A percentile compares a stretch with the other conserved stretches of the same genome.
phyloP scores from a whole-genome alignment of 2,888 invertebrate species.

The Gymnosoma rotundatum region DNA sequence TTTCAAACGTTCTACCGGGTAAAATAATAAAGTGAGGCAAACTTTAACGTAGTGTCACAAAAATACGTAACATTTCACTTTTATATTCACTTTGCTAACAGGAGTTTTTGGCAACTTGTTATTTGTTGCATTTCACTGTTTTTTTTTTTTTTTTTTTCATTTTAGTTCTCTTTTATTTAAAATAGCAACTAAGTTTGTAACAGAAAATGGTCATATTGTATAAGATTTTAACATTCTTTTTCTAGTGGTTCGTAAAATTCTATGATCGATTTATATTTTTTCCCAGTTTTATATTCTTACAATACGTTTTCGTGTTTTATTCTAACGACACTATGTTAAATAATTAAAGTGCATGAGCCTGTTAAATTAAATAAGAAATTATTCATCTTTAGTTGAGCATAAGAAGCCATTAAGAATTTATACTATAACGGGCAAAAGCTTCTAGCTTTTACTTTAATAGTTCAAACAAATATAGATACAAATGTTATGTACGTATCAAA shows the following conservation, averaged over 20 bases:
- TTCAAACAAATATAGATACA: no score
- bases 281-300: background rate
- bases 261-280: conserved; percentile 31
- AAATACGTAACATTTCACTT: conserved; percentile 33
- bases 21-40: background rate
- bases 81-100: background rate
- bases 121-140: conserved; percentile 5
- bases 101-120: conserved; percentile 5
- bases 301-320: no score
- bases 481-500: no score
- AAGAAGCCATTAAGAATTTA: no score
- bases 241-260: conserved; percentile 27
- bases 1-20: background rate
- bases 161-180: background rate
- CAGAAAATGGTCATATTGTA: background rate
- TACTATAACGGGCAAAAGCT: no score
- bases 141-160: background rate
- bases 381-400: no score
- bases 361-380: no score
- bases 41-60: conserved; percentile 10
- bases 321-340: no score
- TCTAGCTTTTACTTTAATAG: no score
- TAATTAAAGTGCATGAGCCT: no score
- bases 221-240: background rate
- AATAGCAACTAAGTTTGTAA: background rate